These are phyloP conservation scores for Philonicus albiceps DNA, from an alignment of 2,888 invertebrate genomes.

Conservation along the genomic window DNA sequence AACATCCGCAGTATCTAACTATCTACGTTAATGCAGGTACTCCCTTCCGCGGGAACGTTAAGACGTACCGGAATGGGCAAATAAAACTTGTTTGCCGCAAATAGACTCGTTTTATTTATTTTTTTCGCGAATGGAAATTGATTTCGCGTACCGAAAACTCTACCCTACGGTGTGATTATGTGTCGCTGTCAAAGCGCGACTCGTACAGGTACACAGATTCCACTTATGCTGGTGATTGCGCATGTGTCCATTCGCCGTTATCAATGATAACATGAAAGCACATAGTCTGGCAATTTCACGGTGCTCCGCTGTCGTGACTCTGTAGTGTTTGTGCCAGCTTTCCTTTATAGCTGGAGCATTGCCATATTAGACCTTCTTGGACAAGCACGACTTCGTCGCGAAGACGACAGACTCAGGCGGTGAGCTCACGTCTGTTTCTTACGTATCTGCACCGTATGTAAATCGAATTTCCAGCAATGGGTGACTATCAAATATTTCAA, in stretches of 20 bases:
- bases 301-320: background rate
- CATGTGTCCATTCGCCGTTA: slow-evolving; percentile 15
- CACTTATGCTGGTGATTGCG: slow-evolving; percentile 16
- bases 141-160: background rate
- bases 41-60: background rate
- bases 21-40: background rate
- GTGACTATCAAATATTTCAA: background rate
- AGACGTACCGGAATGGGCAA: background rate
- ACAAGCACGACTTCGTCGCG: background rate
- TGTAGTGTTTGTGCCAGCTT: background rate
- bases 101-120: background rate
- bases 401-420: background rate
- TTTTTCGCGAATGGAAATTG: background rate
- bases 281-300: background rate
- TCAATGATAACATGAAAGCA: background rate
- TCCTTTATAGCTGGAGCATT: background rate
- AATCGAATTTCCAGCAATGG: background rate
- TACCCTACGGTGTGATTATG: background rate
- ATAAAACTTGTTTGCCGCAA: background rate
- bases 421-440: background rate
- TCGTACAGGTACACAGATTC: background rate
- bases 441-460: background rate
- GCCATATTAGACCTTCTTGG: background rate
- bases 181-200: slow-evolving; percentile 12
- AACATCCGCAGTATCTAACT: background rate